Base-by-base conservation (phyloP, 2,797 vertebrate species). In the Eospalax fontanierii region DNA sequence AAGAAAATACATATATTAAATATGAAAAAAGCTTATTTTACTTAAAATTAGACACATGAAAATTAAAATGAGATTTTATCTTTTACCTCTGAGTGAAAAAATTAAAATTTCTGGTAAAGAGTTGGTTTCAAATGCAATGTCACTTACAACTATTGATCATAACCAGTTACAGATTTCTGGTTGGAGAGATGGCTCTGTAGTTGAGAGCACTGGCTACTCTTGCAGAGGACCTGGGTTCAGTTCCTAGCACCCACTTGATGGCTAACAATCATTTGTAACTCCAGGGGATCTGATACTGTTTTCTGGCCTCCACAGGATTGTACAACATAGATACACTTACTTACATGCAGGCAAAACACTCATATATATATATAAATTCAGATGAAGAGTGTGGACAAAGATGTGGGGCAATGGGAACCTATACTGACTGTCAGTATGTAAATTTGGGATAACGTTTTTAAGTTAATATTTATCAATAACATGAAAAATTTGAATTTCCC, bases 31-130 rank as follows among this genome's bases (percentile, higher is more conserved):
- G 85, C 18, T 46, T 8, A 61, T 78, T 97, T 93, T 81, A 78
- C 8, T 80, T 76, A 71, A 93, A 84, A 80, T 74, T 68, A 68
- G 78, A 78, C 46, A 59, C 10, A 18, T 30, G 15, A 16, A 89
- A 86, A 91, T 81, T 78, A 89, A 73, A 90, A 73, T 91, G 28
- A 50, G 28, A 57, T n/a, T 81, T 11, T 33, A 59, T 85, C 30
- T 88, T 93, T 96, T 35, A 90, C 43, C 46, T 85, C 18, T 43
- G 50, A 94, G 9, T 87, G 4, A 87, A 95, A 89, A 65, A 70
- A 28, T 74, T 89, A 38, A 84, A 92, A 85, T 75, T 40, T 7
- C 6, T 26, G 76, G 15, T 79, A 40, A 74, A 38, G 9, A 70
- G 22, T 57, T 19, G 61, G 21, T n/a, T 46, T 11, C 46, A 11